phyloP scores from a whole-genome alignment of 2,888 invertebrate species.

The Dryococelus australis region DNA sequence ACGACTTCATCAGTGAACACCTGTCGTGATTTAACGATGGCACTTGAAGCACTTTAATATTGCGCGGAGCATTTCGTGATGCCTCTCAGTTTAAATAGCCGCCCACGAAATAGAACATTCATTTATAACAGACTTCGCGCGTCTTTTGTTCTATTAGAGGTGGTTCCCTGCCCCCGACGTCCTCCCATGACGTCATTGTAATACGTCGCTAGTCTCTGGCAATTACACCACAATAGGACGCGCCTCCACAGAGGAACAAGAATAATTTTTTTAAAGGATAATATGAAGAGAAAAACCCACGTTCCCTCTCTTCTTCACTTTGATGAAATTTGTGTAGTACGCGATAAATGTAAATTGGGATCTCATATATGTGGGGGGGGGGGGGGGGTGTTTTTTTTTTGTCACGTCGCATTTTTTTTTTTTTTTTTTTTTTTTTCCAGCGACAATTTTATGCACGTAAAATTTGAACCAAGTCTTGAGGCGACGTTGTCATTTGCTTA shows the following conservation, averaged over 20 bases:
- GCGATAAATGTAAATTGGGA: not conserved
- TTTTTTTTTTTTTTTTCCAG: not conserved
- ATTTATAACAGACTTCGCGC: slow-evolving; percentile 19
- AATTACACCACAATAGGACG: slow-evolving; percentile 12
- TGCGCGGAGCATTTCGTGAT: not conserved
- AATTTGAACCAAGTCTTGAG: not conserved
- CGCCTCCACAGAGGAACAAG: not conserved
- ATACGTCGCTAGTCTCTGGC: slow-evolving; percentile 17
- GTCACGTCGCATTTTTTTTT: not conserved
- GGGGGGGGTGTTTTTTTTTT: no score
- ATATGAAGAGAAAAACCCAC: not conserved
- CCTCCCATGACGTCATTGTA: not conserved
- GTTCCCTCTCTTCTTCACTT: not conserved
- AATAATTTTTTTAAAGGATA: not conserved
- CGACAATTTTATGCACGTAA: not conserved
- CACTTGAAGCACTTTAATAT: slow-evolving; percentile 17
- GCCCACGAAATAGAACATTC: slow-evolving; percentile 16
- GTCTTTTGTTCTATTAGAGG: slow-evolving; percentile 4
- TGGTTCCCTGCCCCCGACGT: not conserved
- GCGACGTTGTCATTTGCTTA: not conserved
- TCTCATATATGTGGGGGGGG: not conserved
- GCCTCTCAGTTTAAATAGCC: not conserved
- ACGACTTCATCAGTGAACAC: not conserved
- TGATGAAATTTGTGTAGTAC: not conserved
- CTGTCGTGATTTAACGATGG: not conserved